A percentile compares a stretch with the other conserved stretches of the same genome.
Evolutionary conservation across 2,113 vertebrate genomes (phyloP).

Genomic region (Nicator chloris): DNA sequence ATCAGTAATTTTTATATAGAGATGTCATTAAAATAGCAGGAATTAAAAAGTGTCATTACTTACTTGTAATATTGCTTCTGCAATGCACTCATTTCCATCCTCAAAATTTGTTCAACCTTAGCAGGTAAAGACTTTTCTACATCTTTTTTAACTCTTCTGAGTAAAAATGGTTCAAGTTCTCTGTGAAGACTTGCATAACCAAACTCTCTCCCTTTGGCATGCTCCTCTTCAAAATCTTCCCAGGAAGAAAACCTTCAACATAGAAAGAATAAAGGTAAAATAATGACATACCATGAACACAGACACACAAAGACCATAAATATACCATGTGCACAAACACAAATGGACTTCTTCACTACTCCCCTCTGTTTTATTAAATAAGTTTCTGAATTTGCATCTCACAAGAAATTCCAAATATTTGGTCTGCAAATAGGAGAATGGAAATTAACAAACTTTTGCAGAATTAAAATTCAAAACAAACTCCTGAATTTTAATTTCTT

Average conservation of each 20-base stretch:
- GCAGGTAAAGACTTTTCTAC: slow-evolving; percentile 98
- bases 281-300: not conserved
- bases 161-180: slow-evolving; percentile 94
- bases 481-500: not conserved
- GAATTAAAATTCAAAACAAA: not conserved
- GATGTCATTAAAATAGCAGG: not conserved
- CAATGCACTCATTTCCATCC: slow-evolving; percentile 97
- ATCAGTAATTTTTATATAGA: not conserved
- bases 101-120: slow-evolving; percentile 96
- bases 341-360: not conserved
- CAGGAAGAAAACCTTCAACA: slow-evolving; percentile 90
- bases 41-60: slow-evolving; percentile 13
- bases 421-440: not conserved
- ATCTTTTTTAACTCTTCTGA: slow-evolving; percentile 96
- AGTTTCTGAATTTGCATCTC: not conserved
- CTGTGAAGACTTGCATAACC: slow-evolving; percentile 97
- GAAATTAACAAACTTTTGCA: not conserved
- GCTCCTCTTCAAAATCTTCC: slow-evolving; percentile 97
- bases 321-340: not conserved
- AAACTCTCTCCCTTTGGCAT: slow-evolving; percentile 93
- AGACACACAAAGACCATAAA: not conserved
- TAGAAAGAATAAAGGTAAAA: slow-evolving; percentile 3
- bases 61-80: slow-evolving; percentile 99
- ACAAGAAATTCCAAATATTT: slow-evolving; percentile 13
- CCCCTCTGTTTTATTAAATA: not conserved